Conservation (phyloP, 92 coral and sea anemone species). For the Porites cylindrica region DNA sequence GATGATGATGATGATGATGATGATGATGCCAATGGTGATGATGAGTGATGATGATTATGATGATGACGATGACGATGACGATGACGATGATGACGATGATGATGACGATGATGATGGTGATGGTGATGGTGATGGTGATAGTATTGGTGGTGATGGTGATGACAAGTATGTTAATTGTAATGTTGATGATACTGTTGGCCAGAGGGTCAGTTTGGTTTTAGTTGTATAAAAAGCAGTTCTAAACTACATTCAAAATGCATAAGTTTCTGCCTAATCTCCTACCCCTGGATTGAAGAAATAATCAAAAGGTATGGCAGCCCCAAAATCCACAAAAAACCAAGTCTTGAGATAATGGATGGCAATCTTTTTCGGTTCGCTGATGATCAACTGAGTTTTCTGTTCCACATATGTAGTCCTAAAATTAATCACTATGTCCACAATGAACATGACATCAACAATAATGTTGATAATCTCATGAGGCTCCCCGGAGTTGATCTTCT, state of each 20-base stretch:
- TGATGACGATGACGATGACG: neutral
- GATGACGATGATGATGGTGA: neutral
- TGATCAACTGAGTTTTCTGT: conserved; percentile 55
- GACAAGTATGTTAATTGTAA: too few relatives aligned
- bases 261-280: neutral
- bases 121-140: neutral
- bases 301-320: conserved; percentile 91
- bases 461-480: conserved; percentile 67
- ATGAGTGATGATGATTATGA: neutral
- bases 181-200: too few relatives aligned
- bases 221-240: too few relatives aligned
- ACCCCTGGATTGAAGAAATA: conserved; percentile 76
- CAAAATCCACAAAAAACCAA: conserved; percentile 85
- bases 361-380: conserved; percentile 79
- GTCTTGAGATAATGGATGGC: conserved; percentile 83
- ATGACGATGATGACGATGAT: neutral
- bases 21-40: neutral
- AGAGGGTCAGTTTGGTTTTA: too few relatives aligned
- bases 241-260: neutral
- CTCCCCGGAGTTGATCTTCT: conserved; percentile 34
- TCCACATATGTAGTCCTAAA: conserved; percentile 86
- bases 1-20: neutral
- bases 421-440: conserved; percentile 83
- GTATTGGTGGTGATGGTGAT: too few relatives aligned
- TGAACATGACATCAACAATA: conserved; percentile 80